These are phyloP conservation scores for Spinibarbus caldwelli DNA, from an alignment of 2,797 vertebrate species.

Conservation along the genomic window DNA sequence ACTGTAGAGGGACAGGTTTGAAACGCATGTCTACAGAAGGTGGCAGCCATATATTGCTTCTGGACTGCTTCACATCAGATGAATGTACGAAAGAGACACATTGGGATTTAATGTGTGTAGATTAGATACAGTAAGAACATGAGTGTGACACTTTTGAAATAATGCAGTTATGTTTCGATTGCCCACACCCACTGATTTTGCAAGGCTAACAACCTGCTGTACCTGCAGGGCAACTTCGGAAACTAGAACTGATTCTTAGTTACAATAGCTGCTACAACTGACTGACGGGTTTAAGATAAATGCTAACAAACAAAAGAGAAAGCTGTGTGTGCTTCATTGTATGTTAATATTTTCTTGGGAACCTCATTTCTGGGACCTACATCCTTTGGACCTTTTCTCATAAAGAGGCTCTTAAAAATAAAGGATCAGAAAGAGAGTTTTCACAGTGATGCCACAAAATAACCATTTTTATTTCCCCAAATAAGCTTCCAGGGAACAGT, in stretches of 20 bases:
- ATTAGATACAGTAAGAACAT: background rate
- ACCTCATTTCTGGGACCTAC: background rate
- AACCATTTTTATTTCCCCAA: too few relatives aligned
- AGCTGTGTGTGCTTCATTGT: background rate
- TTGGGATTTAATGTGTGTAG: background rate
- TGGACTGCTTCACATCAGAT: background rate
- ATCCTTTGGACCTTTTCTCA: background rate
- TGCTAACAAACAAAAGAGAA: background rate
- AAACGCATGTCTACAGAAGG: background rate
- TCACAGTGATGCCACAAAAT: too few relatives aligned
- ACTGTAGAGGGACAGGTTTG: background rate
- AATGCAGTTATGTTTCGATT: background rate
- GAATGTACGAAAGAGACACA: background rate
- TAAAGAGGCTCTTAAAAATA: background rate
- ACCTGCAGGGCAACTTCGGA: conserved; percentile 46
- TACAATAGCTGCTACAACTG: background rate
- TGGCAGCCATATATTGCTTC: background rate
- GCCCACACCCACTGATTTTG: background rate
- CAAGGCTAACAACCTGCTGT: conserved; percentile 9
- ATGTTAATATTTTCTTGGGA: background rate
- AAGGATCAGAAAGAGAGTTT: too few relatives aligned
- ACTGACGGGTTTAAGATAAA: background rate
- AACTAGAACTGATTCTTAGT: background rate
- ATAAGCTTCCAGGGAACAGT: too few relatives aligned
- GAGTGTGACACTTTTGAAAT: background rate